Percentiles rank a stretch among this genome's conserved stretches.
Conservation (phyloP, 2,113 vertebrate genomes). For the Cephalopterus ornatus region DNA sequence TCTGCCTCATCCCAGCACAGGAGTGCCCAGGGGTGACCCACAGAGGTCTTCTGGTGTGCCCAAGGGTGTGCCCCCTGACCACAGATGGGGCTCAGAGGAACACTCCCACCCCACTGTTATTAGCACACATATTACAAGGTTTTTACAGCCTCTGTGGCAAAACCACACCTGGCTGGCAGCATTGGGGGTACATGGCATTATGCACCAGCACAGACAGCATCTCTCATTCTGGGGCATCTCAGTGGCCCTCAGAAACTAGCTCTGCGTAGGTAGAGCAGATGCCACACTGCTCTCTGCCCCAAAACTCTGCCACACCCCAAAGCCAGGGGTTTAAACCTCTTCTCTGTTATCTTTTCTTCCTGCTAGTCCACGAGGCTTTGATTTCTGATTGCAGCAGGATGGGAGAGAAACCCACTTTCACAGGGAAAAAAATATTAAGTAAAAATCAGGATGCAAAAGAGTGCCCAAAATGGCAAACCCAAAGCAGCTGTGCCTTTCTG, state of each 20-base stretch:
- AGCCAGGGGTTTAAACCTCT: neutral
- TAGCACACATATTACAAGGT: neutral
- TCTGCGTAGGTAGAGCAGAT: neutral
- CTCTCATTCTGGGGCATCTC: neutral
- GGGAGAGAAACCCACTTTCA: neutral
- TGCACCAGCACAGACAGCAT: neutral
- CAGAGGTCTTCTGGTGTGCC: neutral
- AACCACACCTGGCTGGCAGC: neutral
- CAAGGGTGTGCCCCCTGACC: neutral
- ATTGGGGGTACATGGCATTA: fast-evolving
- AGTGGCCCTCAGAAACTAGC: neutral
- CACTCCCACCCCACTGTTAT: fast-evolving
- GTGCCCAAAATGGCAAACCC: neutral
- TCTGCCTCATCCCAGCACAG: neutral
- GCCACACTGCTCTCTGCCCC: neutral
- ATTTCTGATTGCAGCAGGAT: neutral
- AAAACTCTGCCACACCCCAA: neutral
- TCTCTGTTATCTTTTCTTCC: neutral
- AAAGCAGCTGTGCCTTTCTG: neutral
- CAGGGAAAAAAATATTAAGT: neutral
- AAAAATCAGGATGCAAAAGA: neutral
- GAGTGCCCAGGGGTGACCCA: neutral
- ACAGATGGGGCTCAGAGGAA: neutral
- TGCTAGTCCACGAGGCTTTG: neutral
- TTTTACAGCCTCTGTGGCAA: neutral